Evolutionary conservation across 2,113 vertebrate genomes (phyloP).

Genomic region (Aplodontia rufa): DNA sequence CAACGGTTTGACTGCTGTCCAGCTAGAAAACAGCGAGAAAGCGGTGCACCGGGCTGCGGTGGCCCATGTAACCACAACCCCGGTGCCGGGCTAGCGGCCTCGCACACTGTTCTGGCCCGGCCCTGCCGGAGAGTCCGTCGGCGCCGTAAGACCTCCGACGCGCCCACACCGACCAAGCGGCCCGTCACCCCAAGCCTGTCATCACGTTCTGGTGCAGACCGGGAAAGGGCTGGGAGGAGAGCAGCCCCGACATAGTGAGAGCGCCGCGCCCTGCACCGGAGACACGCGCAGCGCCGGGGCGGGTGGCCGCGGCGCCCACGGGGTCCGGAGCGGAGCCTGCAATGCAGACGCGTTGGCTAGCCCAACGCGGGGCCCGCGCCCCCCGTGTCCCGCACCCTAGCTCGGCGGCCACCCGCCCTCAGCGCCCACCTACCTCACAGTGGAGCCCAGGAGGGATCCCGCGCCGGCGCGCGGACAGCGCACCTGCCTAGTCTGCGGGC

Average conservation of each 20-base stretch:
- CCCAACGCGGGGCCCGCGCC: not conserved
- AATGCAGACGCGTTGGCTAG: slow-evolving; percentile 60
- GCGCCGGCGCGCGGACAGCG: not conserved
- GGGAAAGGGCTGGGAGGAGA: not conserved
- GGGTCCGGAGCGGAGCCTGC: slow-evolving; percentile 57
- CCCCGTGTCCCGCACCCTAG: not conserved
- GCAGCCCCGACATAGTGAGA: not conserved
- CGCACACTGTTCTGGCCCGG: not conserved
- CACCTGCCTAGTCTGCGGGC: slow-evolving; percentile 46
- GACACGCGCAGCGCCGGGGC: not conserved
- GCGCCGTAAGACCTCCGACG: slow-evolving; percentile 15
- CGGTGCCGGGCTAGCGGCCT: not conserved
- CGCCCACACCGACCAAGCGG: not conserved
- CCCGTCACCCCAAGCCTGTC: slow-evolving; percentile 29
- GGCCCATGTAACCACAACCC: slow-evolving; percentile 31
- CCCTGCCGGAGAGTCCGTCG: not conserved
- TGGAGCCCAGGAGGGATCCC: not conserved
- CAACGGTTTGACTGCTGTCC: not conserved
- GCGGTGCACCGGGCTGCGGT: not conserved
- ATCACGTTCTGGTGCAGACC: slow-evolving; percentile 68
- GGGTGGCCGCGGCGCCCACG: slow-evolving; percentile 42
- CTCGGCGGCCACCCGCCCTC: not conserved
- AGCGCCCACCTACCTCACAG: slow-evolving; percentile 26
- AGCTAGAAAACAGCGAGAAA: slow-evolving; percentile 15
- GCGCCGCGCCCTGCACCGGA: slow-evolving; percentile 47